Percentiles rank a stretch among this genome's conserved stretches.
Evolutionary conservation across 2,113 vertebrate species (phyloP).

Genomic region (Anser brachyrhynchus): DNA sequence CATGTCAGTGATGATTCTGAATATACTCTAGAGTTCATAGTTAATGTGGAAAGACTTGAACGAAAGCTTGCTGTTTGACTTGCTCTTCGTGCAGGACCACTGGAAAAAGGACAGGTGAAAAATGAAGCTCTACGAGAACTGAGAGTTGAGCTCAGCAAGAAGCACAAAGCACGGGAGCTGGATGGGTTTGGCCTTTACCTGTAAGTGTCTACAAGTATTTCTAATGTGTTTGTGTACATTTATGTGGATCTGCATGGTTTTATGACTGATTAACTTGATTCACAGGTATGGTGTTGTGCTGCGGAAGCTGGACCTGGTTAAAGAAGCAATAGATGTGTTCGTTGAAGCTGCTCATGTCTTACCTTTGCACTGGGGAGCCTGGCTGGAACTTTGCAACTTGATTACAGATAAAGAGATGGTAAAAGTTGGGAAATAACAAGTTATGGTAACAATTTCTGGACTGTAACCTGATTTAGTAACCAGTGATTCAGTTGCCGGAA

Average conservation of each 20-base stretch:
- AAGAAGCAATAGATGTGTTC: slow-evolving; percentile 96
- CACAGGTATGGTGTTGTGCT: slow-evolving; percentile 94
- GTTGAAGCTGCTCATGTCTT: slow-evolving; percentile 92
- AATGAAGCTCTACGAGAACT: slow-evolving; percentile 94
- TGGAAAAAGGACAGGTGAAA: slow-evolving; percentile 98
- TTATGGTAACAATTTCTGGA: not conserved
- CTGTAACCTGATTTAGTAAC: not conserved
- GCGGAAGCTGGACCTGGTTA: slow-evolving; percentile 93
- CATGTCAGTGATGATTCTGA: not conserved
- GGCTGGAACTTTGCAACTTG: slow-evolving; percentile 97
- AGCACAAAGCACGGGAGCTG: slow-evolving; percentile 91
- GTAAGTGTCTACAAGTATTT: slow-evolving; percentile 73
- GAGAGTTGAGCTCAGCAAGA: slow-evolving; percentile 96
- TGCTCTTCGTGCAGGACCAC: slow-evolving; percentile 81
- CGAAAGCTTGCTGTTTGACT: not conserved
- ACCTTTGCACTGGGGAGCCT: slow-evolving; percentile 97
- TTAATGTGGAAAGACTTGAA: not conserved
- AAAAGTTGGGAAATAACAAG: slow-evolving; percentile 25
- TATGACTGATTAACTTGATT: not conserved
- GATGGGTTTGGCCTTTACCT: slow-evolving; percentile 96
- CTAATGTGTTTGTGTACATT: not conserved
- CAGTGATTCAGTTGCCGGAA: not conserved
- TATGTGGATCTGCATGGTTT: not conserved
- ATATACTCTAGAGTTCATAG: not conserved
- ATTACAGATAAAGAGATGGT: slow-evolving; percentile 99